phyloP scores from a whole-genome alignment of 2,888 invertebrate genomes.

The Mythimna loreyi region DNA sequence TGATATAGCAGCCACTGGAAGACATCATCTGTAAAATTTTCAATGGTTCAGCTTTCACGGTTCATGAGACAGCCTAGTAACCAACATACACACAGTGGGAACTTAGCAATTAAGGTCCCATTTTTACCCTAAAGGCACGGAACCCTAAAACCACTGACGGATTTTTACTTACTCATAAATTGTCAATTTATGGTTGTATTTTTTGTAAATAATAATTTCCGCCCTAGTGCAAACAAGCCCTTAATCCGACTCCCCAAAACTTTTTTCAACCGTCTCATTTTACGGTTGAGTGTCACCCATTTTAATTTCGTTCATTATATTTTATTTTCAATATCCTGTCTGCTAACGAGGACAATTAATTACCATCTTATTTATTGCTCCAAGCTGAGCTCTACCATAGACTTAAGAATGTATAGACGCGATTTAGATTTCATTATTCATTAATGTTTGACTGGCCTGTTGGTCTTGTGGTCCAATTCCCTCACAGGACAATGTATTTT shows the following conservation, averaged over 20 bases:
- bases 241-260: constrained; percentile 18
- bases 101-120: too few species aligned
- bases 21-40: too few species aligned
- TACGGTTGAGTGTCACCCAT: constrained; percentile 38
- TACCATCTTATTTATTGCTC: constrained; percentile 61
- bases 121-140: too few species aligned
- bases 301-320: constrained; percentile 52
- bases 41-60: too few species aligned
- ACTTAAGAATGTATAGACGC: not conserved
- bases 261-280: constrained; percentile 41
- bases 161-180: not conserved
- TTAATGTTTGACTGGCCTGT: too few species aligned
- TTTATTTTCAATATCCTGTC: constrained; percentile 57
- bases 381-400: constrained; percentile 39
- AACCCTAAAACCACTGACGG: not conserved
- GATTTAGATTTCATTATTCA: not conserved
- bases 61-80: too few species aligned
- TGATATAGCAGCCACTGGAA: too few species aligned
- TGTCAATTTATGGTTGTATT: not conserved
- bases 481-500: too few species aligned
- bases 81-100: too few species aligned
- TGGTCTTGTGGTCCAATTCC: too few species aligned
- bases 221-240: constrained; percentile 14
- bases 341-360: constrained; percentile 63
- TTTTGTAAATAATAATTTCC: constrained; percentile 5